Evolutionary conservation across 2,797 vertebrate species (phyloP), one percentile per base, ranked within the genome.

Genomic region (Decapterus maruadsi): DNA sequence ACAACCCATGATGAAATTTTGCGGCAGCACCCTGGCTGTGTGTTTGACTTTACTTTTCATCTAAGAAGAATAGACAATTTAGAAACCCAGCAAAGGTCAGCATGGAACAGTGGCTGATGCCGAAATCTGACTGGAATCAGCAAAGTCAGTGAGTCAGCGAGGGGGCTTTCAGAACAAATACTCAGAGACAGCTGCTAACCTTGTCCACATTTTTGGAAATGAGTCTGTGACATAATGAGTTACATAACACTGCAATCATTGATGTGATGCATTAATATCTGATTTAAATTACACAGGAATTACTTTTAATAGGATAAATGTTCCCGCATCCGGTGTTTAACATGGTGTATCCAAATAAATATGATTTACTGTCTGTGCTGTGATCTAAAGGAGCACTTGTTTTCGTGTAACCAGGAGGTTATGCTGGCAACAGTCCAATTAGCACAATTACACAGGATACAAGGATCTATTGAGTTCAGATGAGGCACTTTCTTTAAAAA

Each of bases 241-340:
- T 82, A 77, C 20, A 58, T 42, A 87, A 89, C 69, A 20, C 68
- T 69, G 77, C 56, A 70, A 55, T 75, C 71, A 72, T 20, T 40
- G 56, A 82, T 31, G 45, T 84, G 83, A 87, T 83, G 43, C 75
- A 91, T 89, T 89, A 72, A 81, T 77, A 83, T 84, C 58, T 69
- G 72, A 82, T 84, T 77, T 61, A 88, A 91, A 93, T 89, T 87
- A 75, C 0, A 79, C 55, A 70, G 50, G 53, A 87, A 86, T 85
- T 56, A 68, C 75, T 72, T 9, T 42, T 82, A 90, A 92, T 90
- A 85, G 67, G 58, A 65, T 83, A 77, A 86, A 83, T 87, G 80
- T 67, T 68, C 78, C 16, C 17, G 56, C 54, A 71, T 86, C 83
- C 11, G 46, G 79, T 64, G 64, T 83, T 90, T 67, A 16, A 60